phyloP scores from a whole-genome alignment of 2,113 vertebrate genomes.

The Clarias gariepinus region DNA sequence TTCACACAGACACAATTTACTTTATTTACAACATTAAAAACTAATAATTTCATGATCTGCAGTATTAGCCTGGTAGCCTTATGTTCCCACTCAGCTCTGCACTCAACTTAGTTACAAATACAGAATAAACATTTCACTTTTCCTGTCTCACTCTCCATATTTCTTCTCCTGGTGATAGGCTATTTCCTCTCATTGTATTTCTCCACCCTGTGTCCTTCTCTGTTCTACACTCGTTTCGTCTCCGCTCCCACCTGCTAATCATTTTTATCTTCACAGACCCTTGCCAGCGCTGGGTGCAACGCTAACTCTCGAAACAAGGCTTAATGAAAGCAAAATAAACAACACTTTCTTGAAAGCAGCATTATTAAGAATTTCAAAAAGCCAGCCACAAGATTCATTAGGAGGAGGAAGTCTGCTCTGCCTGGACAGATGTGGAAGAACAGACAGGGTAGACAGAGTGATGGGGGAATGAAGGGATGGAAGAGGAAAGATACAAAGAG shows the following conservation, averaged over 20 bases:
- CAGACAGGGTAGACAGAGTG: conserved; percentile 4
- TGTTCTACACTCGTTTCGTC: conserved; percentile 58
- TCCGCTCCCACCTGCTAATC: conserved; percentile 61
- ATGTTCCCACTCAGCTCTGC: background rate
- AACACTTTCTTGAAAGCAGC: conserved; percentile 71
- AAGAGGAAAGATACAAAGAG: background rate
- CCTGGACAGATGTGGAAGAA: conserved; percentile 61
- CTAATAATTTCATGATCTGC: background rate
- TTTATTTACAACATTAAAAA: background rate
- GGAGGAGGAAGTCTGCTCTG: conserved; percentile 76
- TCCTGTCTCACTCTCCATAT: conserved; percentile 19
- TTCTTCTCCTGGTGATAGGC: conserved; percentile 59
- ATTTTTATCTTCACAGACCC: background rate
- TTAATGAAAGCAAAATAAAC: conserved; percentile 82
- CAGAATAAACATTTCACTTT: background rate
- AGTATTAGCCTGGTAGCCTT: background rate
- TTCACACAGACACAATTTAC: too few relatives aligned
- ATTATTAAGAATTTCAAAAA: conserved; percentile 73
- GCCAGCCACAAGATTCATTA: conserved; percentile 85
- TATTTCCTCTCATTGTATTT: conserved; percentile 76
- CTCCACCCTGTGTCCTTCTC: conserved; percentile 56
- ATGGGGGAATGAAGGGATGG: conserved; percentile 53
- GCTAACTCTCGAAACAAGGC: conserved; percentile 47
- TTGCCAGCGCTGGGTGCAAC: background rate
- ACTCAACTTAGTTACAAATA: background rate